Base-by-base conservation (phyloP, 2,797 vertebrate genomes). In the Pipistrellus pygmaeus region DNA sequence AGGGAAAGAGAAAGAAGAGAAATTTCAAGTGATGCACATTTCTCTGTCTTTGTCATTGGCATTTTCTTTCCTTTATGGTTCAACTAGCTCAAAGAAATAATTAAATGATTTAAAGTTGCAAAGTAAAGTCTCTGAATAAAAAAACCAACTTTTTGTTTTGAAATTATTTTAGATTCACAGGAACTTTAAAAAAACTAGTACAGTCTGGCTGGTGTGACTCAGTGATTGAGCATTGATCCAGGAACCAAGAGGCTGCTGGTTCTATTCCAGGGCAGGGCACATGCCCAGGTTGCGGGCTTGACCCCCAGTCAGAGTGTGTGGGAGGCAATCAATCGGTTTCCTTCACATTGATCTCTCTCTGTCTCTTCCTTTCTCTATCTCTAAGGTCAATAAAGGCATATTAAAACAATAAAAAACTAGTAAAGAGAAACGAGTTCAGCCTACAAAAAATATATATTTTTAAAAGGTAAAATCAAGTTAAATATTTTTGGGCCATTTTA, bases 1-100 rank as follows among this genome's bases (percentile, higher is more conserved):
- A 88, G n/a, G 21, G 53, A 80, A 91, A 71, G 53, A 82, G 92
- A 86, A 93, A 91, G 38, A 57, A 86, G 21, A 90, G 69, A 87
- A 78, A 85, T 91, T 90, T 78, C 32, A 80, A 78, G 51, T 44
- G 21, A 62, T 55, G 41, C 44, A 81, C 12, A 41, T 35, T 80
- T 94, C 84, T 94, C 30, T 32, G 18, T 57, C 44, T 44, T 73
- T 76, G 38, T 68, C 25, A 27, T 66, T 82, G 80, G 32, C 17
- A 72, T 46, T 72, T 88, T 88, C 41, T 91, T 91, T 93, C 44
- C 30, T 69, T 93, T 77, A 75, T 48, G 32, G n/a, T 53, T 77
- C 53, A 51, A 68, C 0, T 72, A 75, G 48, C 6, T 93, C 66
- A 81, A 75, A 89, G n/a, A 55, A 72, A 85, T n/a, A 35, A 21